A percentile compares a stretch with the other conserved stretches of the same genome.
Conservation (phyloP, 2,888 invertebrate species). For the Epirrhoe tristata region DNA sequence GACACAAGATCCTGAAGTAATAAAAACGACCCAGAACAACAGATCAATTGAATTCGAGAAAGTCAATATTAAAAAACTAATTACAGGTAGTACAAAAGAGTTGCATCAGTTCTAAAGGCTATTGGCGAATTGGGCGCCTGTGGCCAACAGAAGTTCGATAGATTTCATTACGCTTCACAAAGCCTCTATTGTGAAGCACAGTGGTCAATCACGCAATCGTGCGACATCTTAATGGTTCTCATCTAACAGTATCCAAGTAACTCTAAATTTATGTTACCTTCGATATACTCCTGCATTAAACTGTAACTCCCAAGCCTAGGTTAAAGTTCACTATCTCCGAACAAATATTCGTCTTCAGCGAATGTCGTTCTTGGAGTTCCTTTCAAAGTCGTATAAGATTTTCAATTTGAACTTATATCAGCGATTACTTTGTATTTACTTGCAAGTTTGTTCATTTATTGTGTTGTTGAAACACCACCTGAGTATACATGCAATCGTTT, state of each 20-base stretch:
- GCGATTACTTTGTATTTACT: not conserved
- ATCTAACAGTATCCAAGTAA: conserved; percentile 30
- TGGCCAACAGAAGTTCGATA: conserved; percentile 52
- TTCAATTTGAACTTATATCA: not conserved
- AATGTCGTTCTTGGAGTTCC: not conserved
- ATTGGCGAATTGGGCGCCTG: conserved; percentile 49
- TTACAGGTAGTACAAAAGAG: conserved; percentile 38
- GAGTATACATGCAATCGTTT: not conserved
- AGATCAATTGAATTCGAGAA: conserved; percentile 20
- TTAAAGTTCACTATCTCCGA: not conserved
- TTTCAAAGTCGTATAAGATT: not conserved
- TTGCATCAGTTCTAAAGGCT: conserved; percentile 39
- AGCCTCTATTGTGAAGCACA: conserved; percentile 57
- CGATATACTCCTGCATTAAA: too few relatives aligned
- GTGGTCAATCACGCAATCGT: conserved; percentile 55
- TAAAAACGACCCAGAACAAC: not conserved
- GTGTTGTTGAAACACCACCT: not conserved
- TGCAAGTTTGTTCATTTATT: not conserved
- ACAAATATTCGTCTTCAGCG: not conserved
- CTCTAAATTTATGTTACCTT: not conserved
- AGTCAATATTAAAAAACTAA: conserved; percentile 34
- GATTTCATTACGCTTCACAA: conserved; percentile 63
- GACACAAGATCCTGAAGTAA: not conserved
- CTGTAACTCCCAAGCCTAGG: too few relatives aligned
- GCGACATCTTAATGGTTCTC: conserved; percentile 59